Evolutionary conservation across 2,888 invertebrate genomes (phyloP), one percentile per base, ranked within the genome.

Genomic region (Micropterix aruncella): DNA sequence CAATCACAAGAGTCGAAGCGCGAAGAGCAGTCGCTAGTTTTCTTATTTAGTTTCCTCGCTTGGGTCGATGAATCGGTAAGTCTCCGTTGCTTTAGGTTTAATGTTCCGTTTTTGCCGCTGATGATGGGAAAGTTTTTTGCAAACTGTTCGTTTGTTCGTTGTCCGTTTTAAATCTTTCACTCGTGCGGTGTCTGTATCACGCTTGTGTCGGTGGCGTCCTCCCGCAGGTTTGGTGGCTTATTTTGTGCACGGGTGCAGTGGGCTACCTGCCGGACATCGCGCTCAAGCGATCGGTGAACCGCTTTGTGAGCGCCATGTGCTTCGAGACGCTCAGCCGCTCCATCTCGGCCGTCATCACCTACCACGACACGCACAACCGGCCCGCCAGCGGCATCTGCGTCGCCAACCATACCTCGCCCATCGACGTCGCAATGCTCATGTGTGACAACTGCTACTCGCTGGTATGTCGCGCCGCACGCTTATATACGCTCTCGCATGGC

Each of bases 401-500:
- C 18, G 97, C 97, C 41, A 99, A 99, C 70, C 99, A 99, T 68
- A 99, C 99, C 3, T 95, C 95, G 50, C 99, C 99, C 2, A 94
- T 99, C 52, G 99, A 99, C 66, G 95, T 92, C 45, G 78, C 97
- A 53, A 86, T 99, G 52, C 77, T 99, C 44, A 93, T 95, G 79
- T 92, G 92, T 65, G 97, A 99, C 70, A 92, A 92, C 60, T 87
- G 89, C 60, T 99, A 97, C 67, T 94, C 96, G 40, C 71, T 99
- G 91, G 96, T 95, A 75, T 73, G 84, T 79, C 52, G n/a, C 41
- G 43, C 16, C 27, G 5, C 12, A 12, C 27, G 39, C 36, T 46
- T 41, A 17, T 41, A n/a, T 38, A 16, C 16, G n/a, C n/a, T n/a
- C n/a, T n/a, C n/a, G n/a, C n/a, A n/a, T n/a, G n/a, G n/a, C n/a